These are phyloP conservation scores for Pelecanus crispus DNA, from an alignment of 2,113 vertebrate genomes.

Conservation along the genomic window DNA sequence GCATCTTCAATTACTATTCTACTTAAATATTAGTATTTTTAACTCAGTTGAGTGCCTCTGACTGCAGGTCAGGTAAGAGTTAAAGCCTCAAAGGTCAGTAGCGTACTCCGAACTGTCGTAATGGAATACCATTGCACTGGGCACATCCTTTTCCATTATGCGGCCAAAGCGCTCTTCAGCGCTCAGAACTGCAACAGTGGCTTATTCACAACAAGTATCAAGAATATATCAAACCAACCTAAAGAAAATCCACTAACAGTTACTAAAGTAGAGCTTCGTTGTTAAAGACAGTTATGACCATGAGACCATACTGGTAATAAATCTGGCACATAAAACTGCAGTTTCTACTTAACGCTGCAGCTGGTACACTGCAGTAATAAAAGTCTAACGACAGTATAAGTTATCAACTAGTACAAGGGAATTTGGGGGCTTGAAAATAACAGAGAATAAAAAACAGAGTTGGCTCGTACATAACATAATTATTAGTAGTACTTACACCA, in stretches of 20 bases:
- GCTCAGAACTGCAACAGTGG: neutral
- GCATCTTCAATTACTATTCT: neutral
- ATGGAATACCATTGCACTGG: neutral
- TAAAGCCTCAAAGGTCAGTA: neutral
- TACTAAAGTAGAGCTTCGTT: neutral
- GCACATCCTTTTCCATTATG: neutral
- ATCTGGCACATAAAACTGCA: neutral
- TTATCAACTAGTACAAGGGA: neutral
- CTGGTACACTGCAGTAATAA: neutral
- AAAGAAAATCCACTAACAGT: neutral
- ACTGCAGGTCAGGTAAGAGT: neutral
- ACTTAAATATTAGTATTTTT: neutral
- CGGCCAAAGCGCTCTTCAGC: neutral
- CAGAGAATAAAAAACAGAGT: neutral
- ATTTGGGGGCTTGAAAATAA: neutral
- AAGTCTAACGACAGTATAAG: neutral
- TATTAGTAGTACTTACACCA: constrained; percentile 78
- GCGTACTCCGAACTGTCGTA: neutral
- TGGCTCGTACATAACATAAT: neutral
- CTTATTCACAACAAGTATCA: neutral
- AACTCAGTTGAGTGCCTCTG: neutral
- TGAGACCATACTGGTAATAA: neutral
- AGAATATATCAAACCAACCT: neutral
- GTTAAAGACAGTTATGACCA: neutral
- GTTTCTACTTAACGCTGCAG: neutral